Evolutionary conservation across 2,113 vertebrate genomes (phyloP).

Genomic region (Apodemus sylvaticus): DNA sequence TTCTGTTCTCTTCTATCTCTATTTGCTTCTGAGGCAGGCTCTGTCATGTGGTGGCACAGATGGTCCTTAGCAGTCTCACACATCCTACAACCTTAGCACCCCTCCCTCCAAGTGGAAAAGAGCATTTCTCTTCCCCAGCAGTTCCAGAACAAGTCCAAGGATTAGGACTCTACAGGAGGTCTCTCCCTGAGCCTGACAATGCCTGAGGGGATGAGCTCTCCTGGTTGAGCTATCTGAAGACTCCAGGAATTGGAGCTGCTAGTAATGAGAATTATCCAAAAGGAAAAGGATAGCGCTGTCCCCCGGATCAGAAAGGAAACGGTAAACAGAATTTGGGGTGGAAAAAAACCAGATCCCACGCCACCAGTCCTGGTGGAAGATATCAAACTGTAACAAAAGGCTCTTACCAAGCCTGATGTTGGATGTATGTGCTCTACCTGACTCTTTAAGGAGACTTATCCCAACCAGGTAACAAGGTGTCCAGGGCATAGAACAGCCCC

Average conservation of each 20-base stretch:
- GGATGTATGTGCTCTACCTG: neutral
- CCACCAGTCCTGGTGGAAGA: neutral
- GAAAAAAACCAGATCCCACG: neutral
- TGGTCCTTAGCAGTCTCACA: conserved; percentile 3
- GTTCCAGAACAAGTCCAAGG: conserved; percentile 10
- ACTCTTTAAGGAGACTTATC: neutral
- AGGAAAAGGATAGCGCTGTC: neutral
- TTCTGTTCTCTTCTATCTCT: neutral
- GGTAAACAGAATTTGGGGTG: neutral
- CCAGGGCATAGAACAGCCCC: neutral
- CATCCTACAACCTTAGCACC: neutral
- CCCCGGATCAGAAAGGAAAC: neutral
- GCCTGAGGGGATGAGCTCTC: neutral
- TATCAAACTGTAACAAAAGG: neutral
- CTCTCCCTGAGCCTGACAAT: neutral
- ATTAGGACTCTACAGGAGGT: neutral
- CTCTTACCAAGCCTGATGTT: neutral
- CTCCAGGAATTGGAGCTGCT: neutral
- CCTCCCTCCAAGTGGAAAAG: neutral
- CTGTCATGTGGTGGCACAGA: conserved; percentile 53
- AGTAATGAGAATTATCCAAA: neutral
- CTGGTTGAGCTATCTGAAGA: neutral
- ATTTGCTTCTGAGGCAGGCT: neutral
- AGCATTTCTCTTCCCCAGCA: conserved; percentile 5
- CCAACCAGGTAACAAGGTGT: neutral